Evolutionary conservation across 2,797 vertebrate genomes (phyloP), one percentile per base, ranked within the genome.

Genomic region (Podarcis lilfordi): DNA sequence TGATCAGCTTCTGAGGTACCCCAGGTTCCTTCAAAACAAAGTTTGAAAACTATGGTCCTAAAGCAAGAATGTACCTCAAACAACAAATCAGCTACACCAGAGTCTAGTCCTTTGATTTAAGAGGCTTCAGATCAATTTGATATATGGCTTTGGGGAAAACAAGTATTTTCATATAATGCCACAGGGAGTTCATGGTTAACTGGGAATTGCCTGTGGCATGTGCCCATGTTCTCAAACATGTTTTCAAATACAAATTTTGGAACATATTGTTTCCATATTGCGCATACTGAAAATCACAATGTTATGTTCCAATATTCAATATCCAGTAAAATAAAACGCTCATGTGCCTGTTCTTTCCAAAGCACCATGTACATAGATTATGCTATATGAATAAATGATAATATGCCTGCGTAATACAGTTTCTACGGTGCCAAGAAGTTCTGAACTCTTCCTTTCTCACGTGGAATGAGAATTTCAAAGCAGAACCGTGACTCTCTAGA

Each of bases 381-480:
- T 13, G 9, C 69, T 71, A 71, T 71, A 71, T 32, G n/a, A 71
- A 71, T 71, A 71, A 64, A 64, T 64, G 21, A 64, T 64, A 64
- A 64, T 23, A 64, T 64, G 17, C 21, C 19, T 2, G 61, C 1
- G 61, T 64, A 23, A 23, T n/a, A 7, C 25, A n/a, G 66, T 50
- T 43, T 45, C 21, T n/a, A 45, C 3, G 23, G 21, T 37, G 59
- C 21, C n/a, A 82, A 68, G 3, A 68, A 89, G 40, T 27, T 5
- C 29, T 59, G 88, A 93, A 61, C 4, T 86, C 84, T 77, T 27
- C 37, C 37, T 59, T 1, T 1, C 89, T 11, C 74, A 83, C 50
- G 35, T 68, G 66, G 77, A 71, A 76, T 76, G 74, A 66, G 43
- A 85, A 32, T 76, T 76, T 61, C 50, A 75, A 85, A 37, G 83